Evolutionary conservation across 2,888 invertebrate genomes (phyloP).

Genomic region (Ferrisia virgata): DNA sequence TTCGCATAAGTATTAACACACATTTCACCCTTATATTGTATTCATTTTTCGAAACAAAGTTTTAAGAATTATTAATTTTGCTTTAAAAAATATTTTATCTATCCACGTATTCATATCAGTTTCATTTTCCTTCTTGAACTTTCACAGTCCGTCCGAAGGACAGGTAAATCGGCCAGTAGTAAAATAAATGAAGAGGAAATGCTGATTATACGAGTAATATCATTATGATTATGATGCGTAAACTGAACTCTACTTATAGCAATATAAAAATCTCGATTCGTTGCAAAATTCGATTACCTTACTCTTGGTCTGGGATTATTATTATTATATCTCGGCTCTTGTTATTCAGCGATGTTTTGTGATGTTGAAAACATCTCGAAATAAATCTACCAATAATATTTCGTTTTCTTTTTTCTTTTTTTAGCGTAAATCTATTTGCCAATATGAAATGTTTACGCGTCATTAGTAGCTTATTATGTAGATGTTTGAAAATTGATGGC

Average conservation of each 20-base stretch:
- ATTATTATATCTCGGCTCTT: neutral
- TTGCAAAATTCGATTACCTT: neutral
- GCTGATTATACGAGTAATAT: neutral
- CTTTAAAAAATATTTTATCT: too few relatives aligned
- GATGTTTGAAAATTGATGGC: neutral
- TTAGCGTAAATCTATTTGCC: too few relatives aligned
- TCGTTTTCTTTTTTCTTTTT: neutral
- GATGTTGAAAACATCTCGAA: neutral
- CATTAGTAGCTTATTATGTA: neutral
- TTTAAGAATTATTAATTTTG: too few relatives aligned
- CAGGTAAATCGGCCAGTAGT: too few relatives aligned
- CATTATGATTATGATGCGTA: neutral
- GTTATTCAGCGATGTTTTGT: too few relatives aligned
- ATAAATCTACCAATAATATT: neutral
- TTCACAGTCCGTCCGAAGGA: too few relatives aligned
- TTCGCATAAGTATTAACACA: too few relatives aligned
- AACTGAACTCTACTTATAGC: neutral
- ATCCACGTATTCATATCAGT: too few relatives aligned
- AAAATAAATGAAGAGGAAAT: neutral
- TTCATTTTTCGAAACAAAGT: too few relatives aligned
- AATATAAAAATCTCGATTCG: neutral
- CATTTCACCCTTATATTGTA: too few relatives aligned
- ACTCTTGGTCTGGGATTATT: neutral
- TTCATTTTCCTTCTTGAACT: too few relatives aligned
- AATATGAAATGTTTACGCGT: neutral